Percentiles rank a stretch among this genome's conserved stretches.
phyloP scores from a whole-genome alignment of 30 jellyfish, hydroid and myxozoan species.

The Mastigias papua region DNA sequence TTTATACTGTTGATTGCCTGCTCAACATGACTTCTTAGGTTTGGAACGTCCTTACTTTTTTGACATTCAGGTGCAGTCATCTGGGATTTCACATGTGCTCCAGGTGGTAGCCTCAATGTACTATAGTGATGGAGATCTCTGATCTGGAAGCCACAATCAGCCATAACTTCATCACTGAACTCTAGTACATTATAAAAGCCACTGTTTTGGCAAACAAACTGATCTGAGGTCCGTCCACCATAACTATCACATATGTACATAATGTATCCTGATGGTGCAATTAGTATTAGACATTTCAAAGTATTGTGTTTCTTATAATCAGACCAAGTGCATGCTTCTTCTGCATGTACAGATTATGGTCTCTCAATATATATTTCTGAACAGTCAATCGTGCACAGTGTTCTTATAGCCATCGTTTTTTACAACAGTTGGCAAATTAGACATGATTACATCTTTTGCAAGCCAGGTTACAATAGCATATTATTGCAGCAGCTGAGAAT shows the following conservation, averaged over 20 bases:
- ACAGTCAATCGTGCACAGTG: conserved; percentile 50
- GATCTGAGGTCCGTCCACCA: conserved; percentile 68
- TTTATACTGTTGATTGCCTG: conserved; percentile 67
- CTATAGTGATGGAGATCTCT: conserved; percentile 43
- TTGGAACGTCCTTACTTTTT: conserved; percentile 66
- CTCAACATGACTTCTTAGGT: conserved; percentile 77
- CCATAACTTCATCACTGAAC: conserved; percentile 65
- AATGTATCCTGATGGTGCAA: conserved; percentile 56
- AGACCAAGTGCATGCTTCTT: conserved; percentile 66
- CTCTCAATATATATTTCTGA: conserved; percentile 54
- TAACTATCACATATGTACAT: conserved; percentile 2
- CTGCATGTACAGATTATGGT: conserved; percentile 47
- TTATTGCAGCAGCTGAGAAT: too few species aligned
- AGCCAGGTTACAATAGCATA: too few species aligned
- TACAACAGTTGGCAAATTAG: too few species aligned
- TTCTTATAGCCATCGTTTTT: background rate
- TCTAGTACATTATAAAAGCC: conserved; percentile 59
- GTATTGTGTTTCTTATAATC: conserved; percentile 66
- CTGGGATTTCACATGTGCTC: conserved; percentile 10
- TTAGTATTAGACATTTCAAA: conserved; percentile 17
- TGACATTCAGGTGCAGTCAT: conserved; percentile 55
- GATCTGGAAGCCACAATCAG: conserved; percentile 68
- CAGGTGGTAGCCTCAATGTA: conserved; percentile 68
- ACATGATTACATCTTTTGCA: too few species aligned
- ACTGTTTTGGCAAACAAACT: conserved; percentile 50